phyloP scores from a whole-genome alignment of 2,797 vertebrate species.

The Etheostoma perlongum region DNA sequence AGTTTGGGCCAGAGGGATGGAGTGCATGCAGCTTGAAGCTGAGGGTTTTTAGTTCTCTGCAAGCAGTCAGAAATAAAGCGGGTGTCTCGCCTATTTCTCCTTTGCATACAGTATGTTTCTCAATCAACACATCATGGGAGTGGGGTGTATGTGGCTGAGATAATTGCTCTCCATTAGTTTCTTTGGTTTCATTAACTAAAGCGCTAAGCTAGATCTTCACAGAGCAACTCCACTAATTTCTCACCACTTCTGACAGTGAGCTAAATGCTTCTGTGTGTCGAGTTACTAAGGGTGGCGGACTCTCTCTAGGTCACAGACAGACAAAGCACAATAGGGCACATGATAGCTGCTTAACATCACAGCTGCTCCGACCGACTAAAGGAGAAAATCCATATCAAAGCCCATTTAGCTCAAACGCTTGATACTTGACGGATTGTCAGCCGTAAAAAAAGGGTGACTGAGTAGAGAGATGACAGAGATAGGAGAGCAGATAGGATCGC shows the following conservation, averaged over 20 bases:
- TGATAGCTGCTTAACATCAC: slow-evolving; percentile 42
- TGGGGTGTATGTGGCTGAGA: background rate
- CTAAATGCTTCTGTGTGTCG: slow-evolving; percentile 20
- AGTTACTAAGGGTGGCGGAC: background rate
- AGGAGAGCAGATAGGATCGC: slow-evolving; percentile 3
- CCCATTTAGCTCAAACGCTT: background rate
- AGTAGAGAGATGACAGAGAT: slow-evolving; percentile 9
- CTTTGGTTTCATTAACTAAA: background rate
- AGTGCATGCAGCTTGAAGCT: slow-evolving; percentile 45
- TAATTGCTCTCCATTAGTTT: background rate
- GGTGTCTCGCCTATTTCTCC: slow-evolving; percentile 12
- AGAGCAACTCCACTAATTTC: slow-evolving; percentile 16
- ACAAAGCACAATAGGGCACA: slow-evolving; percentile 46
- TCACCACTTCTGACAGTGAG: slow-evolving; percentile 27
- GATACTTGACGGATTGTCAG: background rate
- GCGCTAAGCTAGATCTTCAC: background rate
- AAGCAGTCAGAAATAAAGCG: slow-evolving; percentile 64
- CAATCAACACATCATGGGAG: slow-evolving; percentile 46
- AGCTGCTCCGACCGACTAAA: slow-evolving; percentile 19
- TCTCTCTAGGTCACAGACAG: slow-evolving; percentile 46
- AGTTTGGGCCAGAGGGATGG: slow-evolving; percentile 71
- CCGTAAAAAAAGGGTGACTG: slow-evolving; percentile 11
- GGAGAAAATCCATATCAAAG: background rate
- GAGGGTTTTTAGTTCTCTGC: slow-evolving; percentile 62
- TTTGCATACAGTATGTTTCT: slow-evolving; percentile 27